Evolutionary conservation across 2,888 invertebrate genomes (phyloP), one percentile per base, ranked within the genome.

Genomic region (Protonemura montana): DNA sequence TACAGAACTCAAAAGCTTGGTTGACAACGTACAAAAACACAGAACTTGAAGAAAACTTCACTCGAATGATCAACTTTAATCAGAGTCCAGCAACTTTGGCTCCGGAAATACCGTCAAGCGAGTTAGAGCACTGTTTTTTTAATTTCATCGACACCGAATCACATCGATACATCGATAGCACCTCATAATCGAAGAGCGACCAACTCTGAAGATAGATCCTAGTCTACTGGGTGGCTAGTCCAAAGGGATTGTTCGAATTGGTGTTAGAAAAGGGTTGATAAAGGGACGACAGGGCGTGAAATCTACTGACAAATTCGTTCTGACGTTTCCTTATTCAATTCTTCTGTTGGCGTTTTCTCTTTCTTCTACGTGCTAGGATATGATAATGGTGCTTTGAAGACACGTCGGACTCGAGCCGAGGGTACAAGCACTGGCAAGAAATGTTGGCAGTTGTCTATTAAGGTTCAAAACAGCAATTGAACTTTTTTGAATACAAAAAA

Each of bases 191-290:
- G 26, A 27, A 6, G 78, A 21, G 6, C 42, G 84, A 76, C 84
- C 59, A 10, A 13, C 84, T 76, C 59, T 0, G 27, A 16, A 5
- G 5, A 59, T 27, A 25, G 84, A 59, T 84, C 59, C 21, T 3
- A 25, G 29, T 16, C 84, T 84, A 84, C 84, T 84, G 84, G 84
- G 42, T 84, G 84, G 42, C 29, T 84, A 26, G 26, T 16, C 76
- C 76, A 16, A 26, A 13, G 13, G 3, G 76, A 84, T 27, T 27
- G 76, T 59, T 76, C 27, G 27, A 84, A 81, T 76, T 27, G 84
- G 84, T 84, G 84, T 84, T 59, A 84, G 59, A 84, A 84, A 84
- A 84, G 84, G 84, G 84, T 59, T 76, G 84, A 59, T 27, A n/a
- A 16, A 30, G 28, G 6, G n/a, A 30, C 7, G 76, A 25, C 26